Base-by-base conservation (phyloP, 2,797 vertebrate species). In the Neoniphon sammara region DNA sequence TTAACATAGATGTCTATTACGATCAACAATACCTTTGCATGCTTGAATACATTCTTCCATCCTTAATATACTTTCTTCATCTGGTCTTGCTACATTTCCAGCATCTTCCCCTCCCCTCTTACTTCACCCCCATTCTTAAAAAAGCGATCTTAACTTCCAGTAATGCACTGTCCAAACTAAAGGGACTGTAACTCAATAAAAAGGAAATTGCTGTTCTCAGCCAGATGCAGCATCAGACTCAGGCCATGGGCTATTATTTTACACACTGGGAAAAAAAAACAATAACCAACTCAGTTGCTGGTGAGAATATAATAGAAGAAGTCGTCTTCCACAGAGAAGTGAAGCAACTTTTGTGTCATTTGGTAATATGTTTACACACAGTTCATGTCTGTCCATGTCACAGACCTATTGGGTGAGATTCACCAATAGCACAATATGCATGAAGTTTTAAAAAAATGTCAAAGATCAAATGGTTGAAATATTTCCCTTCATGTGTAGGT, bases 401-500 rank as follows among this genome's bases (percentile, higher is more conserved):
- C 25, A 27, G 2, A 27, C 25, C 25, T 27, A 27, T 27, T 27
- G 25, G 25, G 25, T 27, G 25, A 27, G 4, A 2, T 2, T 27
- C 25, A 27, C 2, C 4, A 27, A 27, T 27, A 4, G 25, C 25
- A 27, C 25, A 27, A 27, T 2, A 27, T 27, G 25, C n/a, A n/a
- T n/a, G n/a, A n/a, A n/a, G n/a, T n/a, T n/a, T n/a, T n/a, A n/a
- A n/a, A n/a, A n/a, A n/a, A n/a, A 42, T 42, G 39, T 11, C 4
- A 4, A 20, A 10, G 50, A 23, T 21, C 27, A 18, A 56, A 18
- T 30, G 54, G 9, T 36, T 21, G 7, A 10, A 17, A 42, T 7
- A 5, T 53, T 3, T 65, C 30, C 15, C 27, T 60, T 18, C 4
- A 53, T 56, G 11, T 66, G 56, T 15, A 97, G 96, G 82, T 96